phyloP scores from a whole-genome alignment of 2,888 invertebrate genomes.

The Iselma pallidipennis region DNA sequence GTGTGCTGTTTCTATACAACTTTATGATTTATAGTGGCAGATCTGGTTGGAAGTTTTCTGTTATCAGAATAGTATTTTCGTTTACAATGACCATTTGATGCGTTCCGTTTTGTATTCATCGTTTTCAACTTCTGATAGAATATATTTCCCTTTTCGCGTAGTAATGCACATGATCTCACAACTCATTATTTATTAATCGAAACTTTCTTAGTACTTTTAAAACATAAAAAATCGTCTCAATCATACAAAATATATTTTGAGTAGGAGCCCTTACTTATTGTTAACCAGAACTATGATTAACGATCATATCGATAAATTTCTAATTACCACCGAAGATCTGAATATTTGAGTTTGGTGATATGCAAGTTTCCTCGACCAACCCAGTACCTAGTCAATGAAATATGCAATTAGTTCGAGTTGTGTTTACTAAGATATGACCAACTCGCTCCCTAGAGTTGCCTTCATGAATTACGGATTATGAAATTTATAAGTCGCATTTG shows the following conservation, averaged over 20 bases:
- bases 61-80: constrained; percentile 45
- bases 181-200: too few species aligned
- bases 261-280: constrained; percentile 16
- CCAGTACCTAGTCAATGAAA: constrained; percentile 16
- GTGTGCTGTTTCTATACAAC: constrained; percentile 34
- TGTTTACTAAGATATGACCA: constrained; percentile 11
- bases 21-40: constrained; percentile 52
- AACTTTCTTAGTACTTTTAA: neutral
- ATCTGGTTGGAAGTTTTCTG: constrained; percentile 50
- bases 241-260: constrained; percentile 14
- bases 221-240: neutral
- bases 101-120: constrained; percentile 46
- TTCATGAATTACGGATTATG: constrained; percentile 9
- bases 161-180: neutral
- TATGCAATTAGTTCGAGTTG: constrained; percentile 22
- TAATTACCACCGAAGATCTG: constrained; percentile 5
- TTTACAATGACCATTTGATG: constrained; percentile 52
- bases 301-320: constrained; percentile 1
- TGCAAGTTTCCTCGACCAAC: constrained; percentile 5
- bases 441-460: constrained; percentile 1
- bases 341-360: constrained; percentile 19
- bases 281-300: constrained; percentile 20
- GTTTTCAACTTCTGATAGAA: constrained; percentile 43
- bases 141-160: constrained; percentile 35
- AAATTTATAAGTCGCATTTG: constrained; percentile 2